These are phyloP conservation scores for Mystacornis crossleyi DNA, from an alignment of 2,113 vertebrate genomes.

Conservation along the genomic window DNA sequence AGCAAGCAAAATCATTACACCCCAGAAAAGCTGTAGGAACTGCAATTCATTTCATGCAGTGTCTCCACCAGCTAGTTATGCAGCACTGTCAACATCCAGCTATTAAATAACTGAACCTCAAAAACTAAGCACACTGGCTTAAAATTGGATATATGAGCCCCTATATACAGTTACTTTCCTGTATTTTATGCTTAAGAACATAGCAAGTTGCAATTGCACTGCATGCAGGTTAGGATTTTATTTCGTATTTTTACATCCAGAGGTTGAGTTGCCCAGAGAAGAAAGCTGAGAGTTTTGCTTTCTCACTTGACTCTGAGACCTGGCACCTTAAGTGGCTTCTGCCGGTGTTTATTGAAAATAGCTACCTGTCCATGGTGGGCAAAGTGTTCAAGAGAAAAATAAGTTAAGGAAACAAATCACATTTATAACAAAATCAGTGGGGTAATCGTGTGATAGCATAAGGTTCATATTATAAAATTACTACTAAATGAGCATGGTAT, in stretches of 20 bases:
- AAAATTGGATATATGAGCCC: not conserved
- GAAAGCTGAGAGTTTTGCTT: not conserved
- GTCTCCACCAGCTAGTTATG: not conserved
- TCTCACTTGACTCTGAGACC: not conserved
- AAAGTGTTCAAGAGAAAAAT: not conserved
- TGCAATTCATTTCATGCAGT: not conserved
- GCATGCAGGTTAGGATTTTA: not conserved
- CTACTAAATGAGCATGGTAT: not conserved
- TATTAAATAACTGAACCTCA: not conserved
- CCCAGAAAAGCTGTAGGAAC: not conserved
- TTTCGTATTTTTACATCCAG: not conserved
- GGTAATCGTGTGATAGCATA: not conserved
- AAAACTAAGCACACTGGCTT: not conserved
- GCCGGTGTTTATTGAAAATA: not conserved
- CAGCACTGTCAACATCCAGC: not conserved
- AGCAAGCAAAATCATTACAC: not conserved
- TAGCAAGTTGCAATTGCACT: not conserved
- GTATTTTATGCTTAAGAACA: not conserved
- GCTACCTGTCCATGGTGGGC: not conserved
- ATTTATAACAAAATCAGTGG: not conserved
- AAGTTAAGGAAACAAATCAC: not conserved
- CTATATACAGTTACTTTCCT: not conserved
- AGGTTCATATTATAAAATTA: not conserved
- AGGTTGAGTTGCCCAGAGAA: not conserved
- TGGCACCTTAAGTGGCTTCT: not conserved